Conservation (phyloP, 2,888 invertebrate genomes). For the Galeopsomyia nigrocyanea region DNA sequence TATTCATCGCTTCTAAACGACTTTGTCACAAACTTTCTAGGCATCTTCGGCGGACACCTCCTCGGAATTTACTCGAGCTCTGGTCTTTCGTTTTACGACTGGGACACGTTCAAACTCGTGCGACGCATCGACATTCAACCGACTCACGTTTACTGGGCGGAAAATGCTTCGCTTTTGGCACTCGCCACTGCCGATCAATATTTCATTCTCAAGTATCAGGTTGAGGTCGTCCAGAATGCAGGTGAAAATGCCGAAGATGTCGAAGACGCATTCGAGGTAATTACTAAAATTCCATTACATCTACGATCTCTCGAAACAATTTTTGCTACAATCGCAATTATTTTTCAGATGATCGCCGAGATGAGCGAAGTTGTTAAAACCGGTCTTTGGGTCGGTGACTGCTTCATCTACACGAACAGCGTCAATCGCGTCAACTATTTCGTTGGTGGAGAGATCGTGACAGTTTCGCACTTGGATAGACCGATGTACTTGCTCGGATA, state of each 20-base stretch:
- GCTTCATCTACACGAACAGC: slow-evolving; percentile 99
- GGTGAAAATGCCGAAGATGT: slow-evolving; percentile 84
- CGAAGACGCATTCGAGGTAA: slow-evolving; percentile 95
- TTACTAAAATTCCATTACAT: neutral
- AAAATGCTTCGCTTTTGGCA: slow-evolving; percentile 93
- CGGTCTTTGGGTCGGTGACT: slow-evolving; percentile 98
- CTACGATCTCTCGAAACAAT: neutral
- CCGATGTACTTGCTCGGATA: slow-evolving; percentile 98
- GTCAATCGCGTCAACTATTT: slow-evolving; percentile 98
- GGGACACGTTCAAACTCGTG: slow-evolving; percentile 93
- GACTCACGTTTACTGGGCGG: slow-evolving; percentile 95
- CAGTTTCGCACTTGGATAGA: slow-evolving; percentile 96
- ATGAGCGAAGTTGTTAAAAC: slow-evolving; percentile 94
- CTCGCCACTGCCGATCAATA: slow-evolving; percentile 96
- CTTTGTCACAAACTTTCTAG: slow-evolving; percentile 65
- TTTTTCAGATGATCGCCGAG: slow-evolving; percentile 81
- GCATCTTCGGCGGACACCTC: slow-evolving; percentile 91
- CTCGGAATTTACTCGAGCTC: slow-evolving; percentile 93
- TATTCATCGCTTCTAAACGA: neutral
- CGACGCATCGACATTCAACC: slow-evolving; percentile 98
- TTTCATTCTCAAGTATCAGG: slow-evolving; percentile 91
- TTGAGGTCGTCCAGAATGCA: slow-evolving; percentile 84
- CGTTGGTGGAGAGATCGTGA: slow-evolving; percentile 99
- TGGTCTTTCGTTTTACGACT: slow-evolving; percentile 93
- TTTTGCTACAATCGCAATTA: neutral